A percentile compares a stretch with the other conserved stretches of the same genome.
Conservation (phyloP, 2,113 vertebrate genomes). For the Eleginops maclovinus region DNA sequence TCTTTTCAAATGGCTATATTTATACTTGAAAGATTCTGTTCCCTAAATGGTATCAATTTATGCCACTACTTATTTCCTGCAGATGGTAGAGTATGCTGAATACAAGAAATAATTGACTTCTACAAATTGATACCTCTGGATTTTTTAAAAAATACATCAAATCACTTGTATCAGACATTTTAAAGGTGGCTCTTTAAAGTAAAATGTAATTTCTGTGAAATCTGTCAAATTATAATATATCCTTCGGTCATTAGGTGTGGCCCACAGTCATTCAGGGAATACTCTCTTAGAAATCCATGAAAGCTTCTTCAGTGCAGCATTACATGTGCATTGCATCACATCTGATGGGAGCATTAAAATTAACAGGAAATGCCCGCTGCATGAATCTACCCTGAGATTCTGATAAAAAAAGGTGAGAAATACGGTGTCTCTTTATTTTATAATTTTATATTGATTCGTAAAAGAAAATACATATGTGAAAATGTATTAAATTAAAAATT, state of each 20-base stretch:
- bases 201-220: neutral
- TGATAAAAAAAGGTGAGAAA: conserved; percentile 10
- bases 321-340: conserved; percentile 59
- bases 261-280: conserved; percentile 10
- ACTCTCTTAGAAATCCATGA: conserved; percentile 26
- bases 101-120: neutral
- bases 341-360: conserved; percentile 43
- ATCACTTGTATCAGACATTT: neutral
- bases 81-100: neutral
- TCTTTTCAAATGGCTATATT: neutral
- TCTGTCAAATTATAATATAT: neutral
- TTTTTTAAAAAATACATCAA: neutral
- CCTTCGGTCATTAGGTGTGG: conserved; percentile 17
- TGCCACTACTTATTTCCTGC: neutral
- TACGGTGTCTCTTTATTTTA: neutral
- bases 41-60: neutral
- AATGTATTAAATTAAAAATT: too few relatives aligned
- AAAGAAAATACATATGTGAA: neutral
- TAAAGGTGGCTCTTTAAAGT: conserved; percentile 18
- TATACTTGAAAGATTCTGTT: neutral
- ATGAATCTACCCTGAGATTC: neutral
- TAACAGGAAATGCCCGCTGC: neutral
- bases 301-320: conserved; percentile 5
- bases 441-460: neutral
- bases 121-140: neutral